Evolutionary conservation across 1,140 invertebrate species (phyloP), one percentile per base, ranked within the genome.

Genomic region (Saccostrea glomerata): DNA sequence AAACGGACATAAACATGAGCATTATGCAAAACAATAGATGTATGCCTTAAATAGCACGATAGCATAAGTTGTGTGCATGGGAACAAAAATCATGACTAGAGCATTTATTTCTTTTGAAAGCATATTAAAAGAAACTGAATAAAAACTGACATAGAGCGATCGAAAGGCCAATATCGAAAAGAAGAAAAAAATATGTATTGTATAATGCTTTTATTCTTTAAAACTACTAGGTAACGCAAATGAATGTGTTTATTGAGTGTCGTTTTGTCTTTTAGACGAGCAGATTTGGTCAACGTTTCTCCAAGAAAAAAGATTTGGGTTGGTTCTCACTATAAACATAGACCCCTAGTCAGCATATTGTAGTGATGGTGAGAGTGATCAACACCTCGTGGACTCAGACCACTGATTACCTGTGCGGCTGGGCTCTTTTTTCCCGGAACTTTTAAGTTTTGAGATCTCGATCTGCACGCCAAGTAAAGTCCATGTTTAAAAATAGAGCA

Each of bases 371-470:
- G 70, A 23, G 30, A 25, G 25, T 12, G 70, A 77, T 77, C 70
- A 77, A 77, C 70, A 77, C 70, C 70, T 77, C 70, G 70, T 77
- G 70, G 70, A 36, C 70, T 77, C 70, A 77, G 25, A 30, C 70
- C 12, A 77, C 70, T 30, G 23, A 15, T 36, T 77, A 30, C 70
- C 70, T 77, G 70, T 11, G 23, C 70, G 70, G 30, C 70, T 15
- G 15, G 30, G 66, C n/a, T 77, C 25, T 23, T 12, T 30, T 77
- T 77, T 77, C 70, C 15, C 11, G 70, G 25, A 5, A 77, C 15
- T 30, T 73, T 2, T 11, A 73, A 23, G n/a, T 30, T n/a, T n/a
- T 73, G 25, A 23, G 23, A 2, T 12, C 15, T 30, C 47, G 23
- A 30, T 13, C 70, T 77, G 70, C 25, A 36, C 25, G 25, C 11